Conservation (phyloP, 23 tunicate genomes). For the Styela plicata region DNA sequence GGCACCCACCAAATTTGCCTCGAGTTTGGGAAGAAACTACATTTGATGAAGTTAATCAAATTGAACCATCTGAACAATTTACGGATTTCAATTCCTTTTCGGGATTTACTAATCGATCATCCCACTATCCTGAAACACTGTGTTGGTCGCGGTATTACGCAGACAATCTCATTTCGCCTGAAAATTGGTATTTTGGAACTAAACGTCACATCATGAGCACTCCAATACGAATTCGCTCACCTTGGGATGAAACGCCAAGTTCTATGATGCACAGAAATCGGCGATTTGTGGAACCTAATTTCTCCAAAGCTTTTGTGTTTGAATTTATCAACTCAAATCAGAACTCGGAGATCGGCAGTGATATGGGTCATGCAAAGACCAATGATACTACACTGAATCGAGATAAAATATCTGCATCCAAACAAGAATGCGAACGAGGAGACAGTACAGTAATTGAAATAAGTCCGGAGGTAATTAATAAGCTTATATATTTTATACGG, state of each 20-base stretch:
- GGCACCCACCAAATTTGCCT: neutral
- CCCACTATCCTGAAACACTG: neutral
- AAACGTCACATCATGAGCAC: neutral
- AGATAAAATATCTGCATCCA: no score
- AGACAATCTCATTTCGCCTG: neutral
- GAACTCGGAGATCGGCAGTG: no score
- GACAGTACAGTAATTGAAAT: no score
- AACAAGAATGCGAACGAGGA: no score
- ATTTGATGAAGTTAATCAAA: neutral
- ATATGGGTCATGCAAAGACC: no score
- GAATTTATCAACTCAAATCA: neutral
- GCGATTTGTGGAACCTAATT: neutral
- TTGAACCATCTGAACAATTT: neutral
- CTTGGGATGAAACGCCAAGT: neutral
- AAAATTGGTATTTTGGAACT: neutral
- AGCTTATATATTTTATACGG: no score
- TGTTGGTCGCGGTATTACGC: neutral
- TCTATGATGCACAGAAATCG: neutral
- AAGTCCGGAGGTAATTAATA: neutral
- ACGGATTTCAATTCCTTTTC: neutral
- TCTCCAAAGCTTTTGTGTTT: neutral
- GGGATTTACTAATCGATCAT: neutral
- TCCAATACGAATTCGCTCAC: neutral
- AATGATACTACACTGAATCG: no score
- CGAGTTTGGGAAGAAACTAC: neutral